phyloP scores from a whole-genome alignment of 2,113 vertebrate genomes.

The Zapus hudsonius region DNA sequence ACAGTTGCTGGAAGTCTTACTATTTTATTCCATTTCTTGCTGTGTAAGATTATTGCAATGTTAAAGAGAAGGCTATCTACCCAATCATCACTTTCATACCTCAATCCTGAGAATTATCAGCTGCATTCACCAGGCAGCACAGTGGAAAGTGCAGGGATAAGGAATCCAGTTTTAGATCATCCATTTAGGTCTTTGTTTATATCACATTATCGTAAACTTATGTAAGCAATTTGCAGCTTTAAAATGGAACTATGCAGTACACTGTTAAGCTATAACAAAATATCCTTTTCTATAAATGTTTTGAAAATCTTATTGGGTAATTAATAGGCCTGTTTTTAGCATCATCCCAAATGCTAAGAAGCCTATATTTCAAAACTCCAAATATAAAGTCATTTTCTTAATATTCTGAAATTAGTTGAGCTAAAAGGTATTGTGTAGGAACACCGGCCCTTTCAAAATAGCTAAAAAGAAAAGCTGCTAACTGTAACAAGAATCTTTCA shows the following conservation, averaged over 20 bases:
- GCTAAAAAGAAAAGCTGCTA: slow-evolving; percentile 46
- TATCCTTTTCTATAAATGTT: slow-evolving; percentile 54
- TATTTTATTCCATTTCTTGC: neutral
- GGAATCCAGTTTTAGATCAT: neutral
- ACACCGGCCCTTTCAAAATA: slow-evolving; percentile 56
- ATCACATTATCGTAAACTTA: slow-evolving; percentile 38
- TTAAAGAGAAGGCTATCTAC: too few relatives aligned
- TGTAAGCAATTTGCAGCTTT: slow-evolving; percentile 52
- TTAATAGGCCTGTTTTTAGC: slow-evolving; percentile 51
- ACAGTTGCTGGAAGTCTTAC: slow-evolving; percentile 4
- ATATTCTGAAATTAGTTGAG: slow-evolving; percentile 57
- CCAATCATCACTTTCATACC: neutral
- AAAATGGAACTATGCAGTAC: slow-evolving; percentile 16
- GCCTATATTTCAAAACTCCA: slow-evolving; percentile 37
- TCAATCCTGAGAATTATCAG: neutral
- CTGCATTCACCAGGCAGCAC: neutral
- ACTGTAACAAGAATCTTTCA: slow-evolving; percentile 73
- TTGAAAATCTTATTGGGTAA: neutral
- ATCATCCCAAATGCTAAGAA: slow-evolving; percentile 48
- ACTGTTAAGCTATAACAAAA: slow-evolving; percentile 50
- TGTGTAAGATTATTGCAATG: neutral
- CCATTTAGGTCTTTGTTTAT: neutral
- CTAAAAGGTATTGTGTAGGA: slow-evolving; percentile 53
- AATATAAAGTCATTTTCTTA: slow-evolving; percentile 70
- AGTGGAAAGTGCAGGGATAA: neutral